Base-by-base conservation (phyloP, 1,140 invertebrate species). In the Tetramorium alpestre region DNA sequence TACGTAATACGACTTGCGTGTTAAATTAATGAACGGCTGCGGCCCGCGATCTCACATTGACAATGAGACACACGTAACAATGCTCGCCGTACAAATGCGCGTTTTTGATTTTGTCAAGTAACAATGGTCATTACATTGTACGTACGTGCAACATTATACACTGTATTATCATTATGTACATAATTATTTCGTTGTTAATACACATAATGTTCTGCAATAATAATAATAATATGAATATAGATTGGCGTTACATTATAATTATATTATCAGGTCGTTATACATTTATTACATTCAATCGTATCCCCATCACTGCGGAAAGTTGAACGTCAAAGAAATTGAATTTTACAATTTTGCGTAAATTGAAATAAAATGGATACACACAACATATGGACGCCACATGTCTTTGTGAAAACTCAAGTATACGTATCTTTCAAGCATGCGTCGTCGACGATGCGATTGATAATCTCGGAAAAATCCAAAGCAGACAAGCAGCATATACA, bases 11-110 rank as follows among this genome's bases (percentile, higher is more conserved):
- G 69, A 84, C 80, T 84, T 84, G 80, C 80, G 80, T 60, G 80
- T 73, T 75, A 75, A 84, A 84, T 84, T 84, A 84, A 84, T 84
- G 44, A 84, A 84, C 80, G 80, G 54, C 80, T 84, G 80, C 54
- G 54, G 80, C 69, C 69, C 80, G 80, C 80, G 80, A 84, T 84
- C 69, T 84, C 80, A 84, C 80, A 84, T 84, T 84, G 80, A 84
- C 80, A 84, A 84, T 84, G 80, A 84, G 80, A 84, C 69, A 84
- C 80, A 84, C 80, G 80, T 75, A 84, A 84, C 80, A 84, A 84
- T 75, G 80, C 80, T 84, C 69, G 80, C 80, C 80, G 69, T 75
- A 84, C 54, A 73, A 81, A 70, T 38, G 78, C 69, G 69, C 54
- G 69, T 73, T 84, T 84, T 75, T 62, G 69, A 84, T 84, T 84